These are phyloP conservation scores for Drosophila mettleri DNA, from an alignment of 2,888 invertebrate species.

Conservation along the genomic window DNA sequence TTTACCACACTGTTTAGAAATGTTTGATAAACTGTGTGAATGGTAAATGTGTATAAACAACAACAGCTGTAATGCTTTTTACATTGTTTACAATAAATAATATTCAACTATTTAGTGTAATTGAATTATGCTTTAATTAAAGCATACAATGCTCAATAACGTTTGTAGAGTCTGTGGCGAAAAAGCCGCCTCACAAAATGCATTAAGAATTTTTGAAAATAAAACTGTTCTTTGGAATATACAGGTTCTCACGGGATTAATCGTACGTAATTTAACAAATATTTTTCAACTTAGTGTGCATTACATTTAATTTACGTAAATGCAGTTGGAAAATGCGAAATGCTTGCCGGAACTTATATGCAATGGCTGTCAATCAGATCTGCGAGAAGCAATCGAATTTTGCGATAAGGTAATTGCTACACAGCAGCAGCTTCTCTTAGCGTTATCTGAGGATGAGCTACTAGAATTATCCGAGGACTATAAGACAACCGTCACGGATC, in stretches of 20 bases:
- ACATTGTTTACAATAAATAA: constrained; percentile 10
- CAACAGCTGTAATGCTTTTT: constrained; percentile 30
- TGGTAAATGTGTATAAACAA: constrained; percentile 16
- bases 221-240: constrained; percentile 42
- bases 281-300: background rate
- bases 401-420: constrained; percentile 48
- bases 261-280: constrained; percentile 24
- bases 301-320: background rate
- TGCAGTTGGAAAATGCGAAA: constrained; percentile 41
- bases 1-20: constrained; percentile 28
- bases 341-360: constrained; percentile 51
- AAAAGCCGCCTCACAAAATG: constrained; percentile 19
- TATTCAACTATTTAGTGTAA: background rate
- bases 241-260: constrained; percentile 48
- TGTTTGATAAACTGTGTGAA: constrained; percentile 17
- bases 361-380: constrained; percentile 42
- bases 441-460: constrained; percentile 38
- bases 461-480: constrained; percentile 38
- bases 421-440: constrained; percentile 39
- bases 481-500: constrained; percentile 23
- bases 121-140: constrained; percentile 5
- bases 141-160: constrained; percentile 34
- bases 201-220: constrained; percentile 46
- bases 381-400: constrained; percentile 47
- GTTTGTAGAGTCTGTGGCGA: constrained; percentile 46